These are phyloP conservation scores for Hipposideros armiger DNA, from an alignment of 2,113 vertebrate species.

Conservation along the genomic window DNA sequence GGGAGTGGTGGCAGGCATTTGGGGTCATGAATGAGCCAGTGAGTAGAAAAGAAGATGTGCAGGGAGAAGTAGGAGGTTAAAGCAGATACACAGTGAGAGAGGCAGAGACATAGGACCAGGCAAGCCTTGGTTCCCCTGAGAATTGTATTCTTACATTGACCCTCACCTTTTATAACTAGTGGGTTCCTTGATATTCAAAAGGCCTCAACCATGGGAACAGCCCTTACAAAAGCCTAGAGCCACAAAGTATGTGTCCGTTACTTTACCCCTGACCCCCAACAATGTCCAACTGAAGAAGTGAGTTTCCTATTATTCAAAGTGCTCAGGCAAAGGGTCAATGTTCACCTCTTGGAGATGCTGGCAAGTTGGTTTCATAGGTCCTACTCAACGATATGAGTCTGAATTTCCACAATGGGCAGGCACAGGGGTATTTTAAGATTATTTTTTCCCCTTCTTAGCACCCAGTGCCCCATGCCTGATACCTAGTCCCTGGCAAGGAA, in stretches of 20 bases:
- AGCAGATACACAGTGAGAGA: background rate
- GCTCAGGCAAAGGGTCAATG: background rate
- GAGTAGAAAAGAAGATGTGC: background rate
- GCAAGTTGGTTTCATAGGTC: conserved; percentile 29
- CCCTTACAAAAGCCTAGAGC: background rate
- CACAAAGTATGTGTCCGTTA: background rate
- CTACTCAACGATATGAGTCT: conserved; percentile 16
- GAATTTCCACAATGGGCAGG: conserved; percentile 57
- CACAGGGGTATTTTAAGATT: conserved; percentile 75
- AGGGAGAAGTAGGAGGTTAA: background rate
- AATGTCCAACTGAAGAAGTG: background rate
- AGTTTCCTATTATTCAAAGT: background rate
- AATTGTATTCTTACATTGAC: background rate
- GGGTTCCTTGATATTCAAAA: background rate
- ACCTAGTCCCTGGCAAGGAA: conserved; percentile 80
- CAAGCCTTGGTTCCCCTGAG: background rate
- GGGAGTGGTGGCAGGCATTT: background rate
- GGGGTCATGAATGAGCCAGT: background rate
- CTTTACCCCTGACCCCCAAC: background rate
- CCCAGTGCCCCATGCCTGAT: conserved; percentile 49
- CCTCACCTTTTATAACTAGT: background rate
- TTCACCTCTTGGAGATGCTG: background rate
- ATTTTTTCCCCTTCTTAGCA: conserved; percentile 66
- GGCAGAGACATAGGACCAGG: background rate
- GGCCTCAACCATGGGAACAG: background rate